These are phyloP conservation scores for Poecilia velifera DNA, from an alignment of 2,797 vertebrate genomes.

Conservation along the genomic window DNA sequence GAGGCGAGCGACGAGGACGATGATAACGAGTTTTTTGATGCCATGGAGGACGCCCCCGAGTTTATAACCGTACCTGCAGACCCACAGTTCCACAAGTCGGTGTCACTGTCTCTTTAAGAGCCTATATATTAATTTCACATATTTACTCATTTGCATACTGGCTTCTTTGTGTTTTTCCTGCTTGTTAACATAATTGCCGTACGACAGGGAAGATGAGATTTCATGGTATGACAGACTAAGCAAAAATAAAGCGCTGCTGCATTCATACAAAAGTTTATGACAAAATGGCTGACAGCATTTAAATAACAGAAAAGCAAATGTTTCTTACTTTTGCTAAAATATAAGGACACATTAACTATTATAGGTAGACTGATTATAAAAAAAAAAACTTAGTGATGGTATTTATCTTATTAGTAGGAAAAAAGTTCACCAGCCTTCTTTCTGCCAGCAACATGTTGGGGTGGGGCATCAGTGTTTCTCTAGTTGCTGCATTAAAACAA, in stretches of 20 bases:
- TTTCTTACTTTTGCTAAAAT: not conserved
- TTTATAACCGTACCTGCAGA: slow-evolving; percentile 91
- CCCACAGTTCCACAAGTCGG: slow-evolving; percentile 92
- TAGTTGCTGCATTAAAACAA: not conserved
- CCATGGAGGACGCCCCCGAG: slow-evolving; percentile 87
- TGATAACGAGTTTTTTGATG: slow-evolving; percentile 95
- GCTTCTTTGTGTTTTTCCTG: slow-evolving; percentile 4
- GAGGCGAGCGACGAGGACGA: slow-evolving; percentile 95
- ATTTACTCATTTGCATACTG: not conserved
- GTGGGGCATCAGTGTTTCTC: not conserved
- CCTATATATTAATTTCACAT: no score
- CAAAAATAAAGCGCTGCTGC: not conserved
- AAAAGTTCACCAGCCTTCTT: not conserved
- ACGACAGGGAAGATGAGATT: not conserved
- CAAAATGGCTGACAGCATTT: not conserved
- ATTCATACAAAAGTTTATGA: not conserved
- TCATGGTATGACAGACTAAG: not conserved
- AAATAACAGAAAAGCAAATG: not conserved
- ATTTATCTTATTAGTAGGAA: not conserved
- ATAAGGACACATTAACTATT: not conserved
- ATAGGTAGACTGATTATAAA: not conserved
- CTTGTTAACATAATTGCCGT: not conserved
- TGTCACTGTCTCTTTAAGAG: slow-evolving; percentile 12
- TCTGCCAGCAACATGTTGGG: not conserved
- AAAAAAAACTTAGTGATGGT: no score